Evolutionary conservation across 1,140 invertebrate species (phyloP).

Genomic region (Ridgeia piscesae): DNA sequence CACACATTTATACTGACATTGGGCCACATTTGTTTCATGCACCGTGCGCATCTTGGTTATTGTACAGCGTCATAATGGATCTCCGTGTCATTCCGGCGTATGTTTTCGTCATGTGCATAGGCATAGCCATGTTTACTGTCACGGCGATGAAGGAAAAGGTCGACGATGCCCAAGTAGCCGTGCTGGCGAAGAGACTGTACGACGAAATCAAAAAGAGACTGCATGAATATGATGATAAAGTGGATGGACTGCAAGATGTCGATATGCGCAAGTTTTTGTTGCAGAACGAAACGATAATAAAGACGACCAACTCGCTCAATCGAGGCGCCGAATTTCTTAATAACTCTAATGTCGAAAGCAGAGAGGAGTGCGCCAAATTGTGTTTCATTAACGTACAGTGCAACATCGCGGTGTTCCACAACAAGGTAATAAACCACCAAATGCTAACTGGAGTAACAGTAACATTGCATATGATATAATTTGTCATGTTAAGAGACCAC

Average conservation of each 20-base stretch:
- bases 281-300: conserved; percentile 73
- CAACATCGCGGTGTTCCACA: conserved; percentile 89
- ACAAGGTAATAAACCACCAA: conserved; percentile 66
- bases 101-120: neutral
- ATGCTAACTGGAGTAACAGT: neutral
- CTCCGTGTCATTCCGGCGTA: neutral
- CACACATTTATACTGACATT: neutral
- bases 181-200: conserved; percentile 14
- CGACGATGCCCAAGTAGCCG: neutral
- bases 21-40: neutral
- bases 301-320: conserved; percentile 81
- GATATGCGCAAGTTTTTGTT: conserved; percentile 1
- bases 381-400: conserved; percentile 85
- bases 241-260: conserved; percentile 14
- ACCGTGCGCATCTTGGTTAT: neutral
- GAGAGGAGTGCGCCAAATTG: conserved; percentile 76
- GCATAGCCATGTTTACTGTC: neutral
- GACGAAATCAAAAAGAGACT: conserved; percentile 23
- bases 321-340: conserved; percentile 87
- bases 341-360: conserved; percentile 68
- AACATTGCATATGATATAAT: neutral
- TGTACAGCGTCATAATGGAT: neutral
- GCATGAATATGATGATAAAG: neutral
- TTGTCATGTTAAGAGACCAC: too few species aligned
- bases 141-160: neutral